These are phyloP conservation scores for Acrossocheilus fasciatus DNA, from an alignment of 2,797 vertebrate genomes.

Conservation along the genomic window DNA sequence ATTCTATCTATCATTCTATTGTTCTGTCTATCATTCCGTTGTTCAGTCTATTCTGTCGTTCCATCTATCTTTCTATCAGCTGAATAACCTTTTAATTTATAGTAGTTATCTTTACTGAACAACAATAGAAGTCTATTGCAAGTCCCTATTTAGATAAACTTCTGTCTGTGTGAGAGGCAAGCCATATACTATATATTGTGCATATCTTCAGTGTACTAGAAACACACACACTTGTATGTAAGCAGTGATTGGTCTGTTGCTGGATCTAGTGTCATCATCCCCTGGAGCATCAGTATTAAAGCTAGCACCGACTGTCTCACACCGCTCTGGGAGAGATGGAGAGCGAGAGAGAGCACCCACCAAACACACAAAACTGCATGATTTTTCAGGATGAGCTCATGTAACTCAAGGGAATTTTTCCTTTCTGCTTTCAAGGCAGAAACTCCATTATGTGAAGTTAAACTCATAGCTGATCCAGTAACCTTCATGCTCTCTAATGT, in stretches of 20 bases:
- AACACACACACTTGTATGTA: neutral
- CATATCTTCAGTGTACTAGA: neutral
- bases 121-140: neutral
- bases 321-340: neutral
- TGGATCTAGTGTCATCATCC: neutral
- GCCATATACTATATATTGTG: neutral
- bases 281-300: slow-evolving; percentile 11
- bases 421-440: neutral
- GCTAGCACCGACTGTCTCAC: neutral
- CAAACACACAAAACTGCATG: neutral
- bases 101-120: neutral
- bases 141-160: neutral
- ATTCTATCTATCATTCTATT: neutral
- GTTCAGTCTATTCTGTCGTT: neutral
- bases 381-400: slow-evolving; percentile 23
- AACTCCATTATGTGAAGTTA: neutral
- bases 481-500: neutral
- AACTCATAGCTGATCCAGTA: slow-evolving; percentile 7
- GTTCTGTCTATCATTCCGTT: neutral
- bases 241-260: slow-evolving; percentile 16
- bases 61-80: neutral
- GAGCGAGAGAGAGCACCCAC: neutral
- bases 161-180: neutral
- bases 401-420: slow-evolving; percentile 26
- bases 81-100: neutral